Percentiles rank a stretch among this genome's conserved stretches.
Evolutionary conservation across 2,797 vertebrate species (phyloP).

Genomic region (Molossus molossus): DNA sequence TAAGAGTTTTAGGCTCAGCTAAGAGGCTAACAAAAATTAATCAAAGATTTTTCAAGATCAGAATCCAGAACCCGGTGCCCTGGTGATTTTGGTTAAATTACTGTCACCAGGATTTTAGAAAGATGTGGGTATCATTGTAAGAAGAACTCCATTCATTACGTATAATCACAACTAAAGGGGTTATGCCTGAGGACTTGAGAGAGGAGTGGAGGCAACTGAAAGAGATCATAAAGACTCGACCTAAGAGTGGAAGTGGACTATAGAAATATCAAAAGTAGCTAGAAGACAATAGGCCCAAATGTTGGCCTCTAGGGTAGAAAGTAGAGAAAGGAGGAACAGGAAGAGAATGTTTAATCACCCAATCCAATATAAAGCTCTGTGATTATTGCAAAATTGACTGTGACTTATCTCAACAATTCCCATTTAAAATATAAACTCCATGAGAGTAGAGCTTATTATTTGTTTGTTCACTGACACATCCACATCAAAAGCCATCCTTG

Average conservation of each 20-base stretch:
- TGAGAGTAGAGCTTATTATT: conserved; percentile 8
- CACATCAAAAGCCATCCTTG: background rate
- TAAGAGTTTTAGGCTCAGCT: conserved; percentile 55
- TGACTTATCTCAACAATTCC: conserved; percentile 4
- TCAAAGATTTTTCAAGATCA: background rate
- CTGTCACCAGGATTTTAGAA: conserved; percentile 44
- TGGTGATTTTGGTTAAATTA: conserved; percentile 65
- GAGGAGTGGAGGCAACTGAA: background rate
- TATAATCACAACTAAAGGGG: conserved; percentile 22
- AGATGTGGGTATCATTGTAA: background rate
- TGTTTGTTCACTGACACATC: conserved; percentile 9
- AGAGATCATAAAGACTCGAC: background rate
- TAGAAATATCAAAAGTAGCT: conserved; percentile 50
- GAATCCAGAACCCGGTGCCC: conserved; percentile 12
- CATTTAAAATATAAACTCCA: conserved; percentile 64
- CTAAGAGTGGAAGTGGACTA: background rate
- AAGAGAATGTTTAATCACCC: background rate
- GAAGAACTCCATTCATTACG: conserved; percentile 52
- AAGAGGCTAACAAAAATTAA: conserved; percentile 40
- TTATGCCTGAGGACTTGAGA: conserved; percentile 1
- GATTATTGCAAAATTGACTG: conserved; percentile 30
- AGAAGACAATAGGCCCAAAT: background rate
- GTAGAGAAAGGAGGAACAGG: conserved; percentile 16
- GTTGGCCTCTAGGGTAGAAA: conserved; percentile 6
- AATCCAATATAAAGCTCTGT: background rate